phyloP scores from a whole-genome alignment of 2,113 vertebrate genomes.

The Cyanistes caeruleus region DNA sequence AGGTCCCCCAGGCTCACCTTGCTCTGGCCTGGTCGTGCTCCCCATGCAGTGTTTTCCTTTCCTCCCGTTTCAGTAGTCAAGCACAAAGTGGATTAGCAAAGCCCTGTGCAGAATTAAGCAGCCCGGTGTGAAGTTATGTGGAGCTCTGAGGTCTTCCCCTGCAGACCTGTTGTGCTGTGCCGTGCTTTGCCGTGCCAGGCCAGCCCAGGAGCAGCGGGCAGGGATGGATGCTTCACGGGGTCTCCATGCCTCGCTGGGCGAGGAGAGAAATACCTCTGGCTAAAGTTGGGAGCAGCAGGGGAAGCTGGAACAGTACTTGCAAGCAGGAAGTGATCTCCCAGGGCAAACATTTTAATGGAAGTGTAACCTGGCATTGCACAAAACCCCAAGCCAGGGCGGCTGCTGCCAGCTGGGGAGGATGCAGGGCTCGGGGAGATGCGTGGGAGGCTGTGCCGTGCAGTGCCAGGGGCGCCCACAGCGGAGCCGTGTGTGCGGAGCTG shows the following conservation, averaged over 20 bases:
- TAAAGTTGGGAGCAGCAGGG: neutral
- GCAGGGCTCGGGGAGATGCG: neutral
- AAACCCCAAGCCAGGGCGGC: neutral
- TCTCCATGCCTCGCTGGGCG: fast-evolving
- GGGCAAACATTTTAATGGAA: slow-evolving; percentile 34
- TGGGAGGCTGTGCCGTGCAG: neutral
- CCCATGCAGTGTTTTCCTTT: neutral
- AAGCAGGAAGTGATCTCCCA: slow-evolving; percentile 40
- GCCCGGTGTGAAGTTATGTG: neutral
- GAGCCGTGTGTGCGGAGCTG: neutral
- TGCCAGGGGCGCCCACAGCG: neutral
- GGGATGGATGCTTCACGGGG: neutral
- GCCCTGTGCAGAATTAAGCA: slow-evolving; percentile 13
- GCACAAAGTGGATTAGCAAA: slow-evolving; percentile 43
- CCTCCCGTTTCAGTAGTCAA: neutral
- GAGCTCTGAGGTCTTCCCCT: neutral
- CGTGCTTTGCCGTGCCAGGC: neutral
- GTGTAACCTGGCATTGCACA: slow-evolving; percentile 38
- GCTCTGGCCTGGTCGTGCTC: neutral
- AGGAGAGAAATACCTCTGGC: neutral
- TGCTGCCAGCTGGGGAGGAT: slow-evolving; percentile 43
- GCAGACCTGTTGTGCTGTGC: neutral
- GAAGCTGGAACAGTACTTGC: neutral
- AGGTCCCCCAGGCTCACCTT: neutral
- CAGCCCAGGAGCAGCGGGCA: neutral